Evolutionary conservation across 2,888 invertebrate genomes (phyloP), one percentile per base, ranked within the genome.

Genomic region (Pollenia griseotomentosa): DNA sequence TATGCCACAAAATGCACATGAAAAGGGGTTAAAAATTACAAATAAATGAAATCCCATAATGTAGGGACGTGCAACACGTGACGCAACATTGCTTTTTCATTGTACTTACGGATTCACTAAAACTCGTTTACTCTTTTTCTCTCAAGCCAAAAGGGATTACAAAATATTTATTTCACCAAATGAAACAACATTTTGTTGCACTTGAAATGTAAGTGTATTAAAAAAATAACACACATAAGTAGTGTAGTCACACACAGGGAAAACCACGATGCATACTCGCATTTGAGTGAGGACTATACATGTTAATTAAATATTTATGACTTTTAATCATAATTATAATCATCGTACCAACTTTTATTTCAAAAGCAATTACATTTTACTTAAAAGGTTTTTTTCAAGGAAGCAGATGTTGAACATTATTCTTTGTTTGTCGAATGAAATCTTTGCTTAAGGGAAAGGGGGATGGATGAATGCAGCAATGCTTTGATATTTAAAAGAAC

Each of bases 31-130:
- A 80, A 71, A 79, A 80, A 86, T 83, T 75, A 71, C 65, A 81
- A 73, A 85, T 70, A 85, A 81, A 81, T 81, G 63, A 71, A 73
- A 85, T 77, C 66, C 81, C 81, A 83, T 83, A 80, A 75, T 86
- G 71, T 71, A 44, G 46, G 59, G 57, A 86, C 86, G 86, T 86
- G 86, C 86, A 86, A 86, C 86, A 86, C 86, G 83, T 86, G 86
- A 86, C 79, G 79, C 79, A 86, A 86, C 65, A 86, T 75, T 80
- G 65, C 83, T 61, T 71, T 44, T 66, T 59, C 23, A 75, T 82
- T 82, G 16, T 74, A n/a, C 46, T 57, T 59, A 44, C 70, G 12
- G 19, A 75, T 83, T 70, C 55, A 71, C 48, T 79, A 68, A 74
- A 74, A 83, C 68, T 51, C 44, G n/a, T 71, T 59, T 55, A 65